Conservation (phyloP, 2,113 vertebrate species). For the Mirounga angustirostris region DNA sequence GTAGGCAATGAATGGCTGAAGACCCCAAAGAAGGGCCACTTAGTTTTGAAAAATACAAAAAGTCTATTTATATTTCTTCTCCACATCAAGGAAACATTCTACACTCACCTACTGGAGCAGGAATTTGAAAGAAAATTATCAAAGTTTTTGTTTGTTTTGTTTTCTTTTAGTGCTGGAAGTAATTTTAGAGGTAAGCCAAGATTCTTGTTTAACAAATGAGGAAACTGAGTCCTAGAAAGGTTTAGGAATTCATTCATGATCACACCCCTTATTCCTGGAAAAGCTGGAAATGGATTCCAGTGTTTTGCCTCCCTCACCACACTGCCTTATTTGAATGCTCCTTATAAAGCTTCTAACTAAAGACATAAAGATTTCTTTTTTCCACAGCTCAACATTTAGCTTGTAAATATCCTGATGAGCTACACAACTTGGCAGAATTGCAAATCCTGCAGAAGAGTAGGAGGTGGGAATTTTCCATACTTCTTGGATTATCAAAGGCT, state of each 20-base stretch:
- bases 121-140: neutral
- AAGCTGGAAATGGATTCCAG: neutral
- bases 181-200: neutral
- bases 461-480: slow-evolving; percentile 82
- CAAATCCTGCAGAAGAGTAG: slow-evolving; percentile 77
- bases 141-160: neutral
- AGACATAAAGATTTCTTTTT: slow-evolving; percentile 78
- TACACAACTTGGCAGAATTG: slow-evolving; percentile 86
- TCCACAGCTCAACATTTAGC: slow-evolving; percentile 81
- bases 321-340: slow-evolving; percentile 60
- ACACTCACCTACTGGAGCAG: neutral
- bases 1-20: neutral
- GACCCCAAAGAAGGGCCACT: neutral
- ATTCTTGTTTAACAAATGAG: slow-evolving; percentile 45
- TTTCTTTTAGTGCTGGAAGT: slow-evolving; percentile 21
- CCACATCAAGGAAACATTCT: neutral
- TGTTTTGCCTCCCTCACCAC: neutral
- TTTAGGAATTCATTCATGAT: neutral
- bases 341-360: slow-evolving; percentile 80
- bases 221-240: slow-evolving; percentile 60
- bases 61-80: neutral
- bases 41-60: slow-evolving; percentile 42
- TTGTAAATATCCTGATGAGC: slow-evolving; percentile 82
- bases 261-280: slow-evolving; percentile 3
- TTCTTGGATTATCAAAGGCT: slow-evolving; percentile 78